Percentiles rank a stretch among this genome's conserved stretches.
These are phyloP conservation scores for Heteromurus nitidus DNA, from an alignment of 2,888 invertebrate genomes.

Conservation along the genomic window DNA sequence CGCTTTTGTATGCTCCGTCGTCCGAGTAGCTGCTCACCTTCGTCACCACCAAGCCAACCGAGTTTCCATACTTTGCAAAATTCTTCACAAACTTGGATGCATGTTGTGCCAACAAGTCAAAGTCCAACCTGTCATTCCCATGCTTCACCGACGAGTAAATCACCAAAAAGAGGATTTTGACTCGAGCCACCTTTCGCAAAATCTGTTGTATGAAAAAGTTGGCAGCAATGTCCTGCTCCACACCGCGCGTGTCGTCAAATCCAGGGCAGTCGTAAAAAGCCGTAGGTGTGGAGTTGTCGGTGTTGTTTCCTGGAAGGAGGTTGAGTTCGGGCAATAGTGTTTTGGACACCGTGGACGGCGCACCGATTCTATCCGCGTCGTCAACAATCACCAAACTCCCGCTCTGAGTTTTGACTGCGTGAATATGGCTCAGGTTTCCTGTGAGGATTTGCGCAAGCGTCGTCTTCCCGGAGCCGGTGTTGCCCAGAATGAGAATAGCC, in stretches of 20 bases:
- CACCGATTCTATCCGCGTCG: conserved; percentile 19
- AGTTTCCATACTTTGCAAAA: neutral
- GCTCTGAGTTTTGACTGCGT: conserved; percentile 8
- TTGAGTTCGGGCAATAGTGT: neutral
- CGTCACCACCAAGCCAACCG: conserved; percentile 13
- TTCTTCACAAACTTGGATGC: neutral
- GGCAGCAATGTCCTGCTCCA: neutral
- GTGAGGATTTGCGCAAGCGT: neutral
- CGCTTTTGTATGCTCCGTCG: neutral
- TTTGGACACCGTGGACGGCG: conserved; percentile 7
- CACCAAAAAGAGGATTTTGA: conserved; percentile 10
- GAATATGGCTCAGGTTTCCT: conserved; percentile 7
- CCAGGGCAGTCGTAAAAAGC: conserved; percentile 34
- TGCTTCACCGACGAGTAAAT: neutral
- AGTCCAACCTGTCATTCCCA: conserved; percentile 5
- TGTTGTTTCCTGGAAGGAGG: neutral
- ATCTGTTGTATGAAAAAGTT: neutral
- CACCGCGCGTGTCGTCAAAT: conserved; percentile 26
- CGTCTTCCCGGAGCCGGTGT: conserved; percentile 29
- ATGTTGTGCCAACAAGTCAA: conserved; percentile 5
- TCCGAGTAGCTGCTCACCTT: neutral
- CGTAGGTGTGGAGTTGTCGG: too few species aligned
- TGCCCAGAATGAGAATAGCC: conserved; percentile 22
- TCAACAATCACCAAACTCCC: conserved; percentile 13
- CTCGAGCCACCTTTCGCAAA: neutral